Conservation (phyloP, 2,888 invertebrate genomes). For the Eretmocerus hayati region DNA sequence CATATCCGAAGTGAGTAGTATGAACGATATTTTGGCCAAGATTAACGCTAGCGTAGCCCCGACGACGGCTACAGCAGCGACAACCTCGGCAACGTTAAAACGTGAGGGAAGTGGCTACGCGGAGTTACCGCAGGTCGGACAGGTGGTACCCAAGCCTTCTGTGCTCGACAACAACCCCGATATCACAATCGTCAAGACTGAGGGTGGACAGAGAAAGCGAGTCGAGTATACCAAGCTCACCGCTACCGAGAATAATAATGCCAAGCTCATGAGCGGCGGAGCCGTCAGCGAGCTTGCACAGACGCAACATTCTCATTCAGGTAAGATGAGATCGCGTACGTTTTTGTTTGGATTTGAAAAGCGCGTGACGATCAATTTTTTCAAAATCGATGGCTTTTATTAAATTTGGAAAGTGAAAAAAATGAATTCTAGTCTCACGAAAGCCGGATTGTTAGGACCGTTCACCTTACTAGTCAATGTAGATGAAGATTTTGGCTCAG, state of each 20-base stretch:
- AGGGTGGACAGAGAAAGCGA: conserved; percentile 46
- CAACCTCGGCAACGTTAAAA: conserved; percentile 43
- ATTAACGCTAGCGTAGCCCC: conserved; percentile 37
- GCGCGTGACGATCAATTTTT: background rate
- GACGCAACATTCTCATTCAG: conserved; percentile 16
- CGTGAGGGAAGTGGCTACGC: conserved; percentile 44
- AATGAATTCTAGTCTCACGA: no score
- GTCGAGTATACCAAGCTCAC: conserved; percentile 44
- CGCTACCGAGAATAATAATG: conserved; percentile 44
- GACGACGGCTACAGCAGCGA: conserved; percentile 28
- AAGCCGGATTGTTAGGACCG: no score
- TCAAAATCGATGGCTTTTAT: background rate
- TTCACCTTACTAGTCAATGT: no score
- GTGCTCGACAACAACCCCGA: conserved; percentile 54
- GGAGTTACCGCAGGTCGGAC: conserved; percentile 37
- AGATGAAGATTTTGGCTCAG: no score
- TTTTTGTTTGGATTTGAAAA: background rate
- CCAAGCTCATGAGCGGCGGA: conserved; percentile 44
- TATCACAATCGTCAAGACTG: conserved; percentile 57
- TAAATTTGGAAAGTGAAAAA: no score
- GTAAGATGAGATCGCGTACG: no score
- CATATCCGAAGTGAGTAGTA: conserved; percentile 40
- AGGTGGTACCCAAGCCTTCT: conserved; percentile 40
- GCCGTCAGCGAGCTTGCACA: conserved; percentile 39
- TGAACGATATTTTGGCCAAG: conserved; percentile 48